These are phyloP conservation scores for Julus scanicus DNA, from an alignment of 2,888 invertebrate species.

Conservation along the genomic window DNA sequence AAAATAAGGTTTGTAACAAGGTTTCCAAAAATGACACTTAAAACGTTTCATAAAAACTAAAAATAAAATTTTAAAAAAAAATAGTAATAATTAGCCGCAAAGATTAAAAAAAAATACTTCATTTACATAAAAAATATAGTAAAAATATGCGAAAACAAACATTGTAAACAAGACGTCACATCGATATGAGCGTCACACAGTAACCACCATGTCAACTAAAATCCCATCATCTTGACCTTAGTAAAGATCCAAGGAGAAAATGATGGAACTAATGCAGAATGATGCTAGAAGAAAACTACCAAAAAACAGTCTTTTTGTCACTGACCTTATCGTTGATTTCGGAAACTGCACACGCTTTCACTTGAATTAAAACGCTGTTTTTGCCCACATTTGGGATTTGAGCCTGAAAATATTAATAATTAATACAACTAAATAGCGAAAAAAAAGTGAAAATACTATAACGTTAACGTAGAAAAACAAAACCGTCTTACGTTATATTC, in stretches of 20 bases:
- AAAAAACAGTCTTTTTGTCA: neutral
- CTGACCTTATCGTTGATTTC: conserved; percentile 63
- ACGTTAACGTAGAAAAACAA: too few species aligned
- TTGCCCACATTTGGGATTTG: conserved; percentile 62
- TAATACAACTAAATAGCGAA: neutral
- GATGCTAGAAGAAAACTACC: neutral
- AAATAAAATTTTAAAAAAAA: too few species aligned
- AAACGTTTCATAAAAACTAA: too few species aligned
- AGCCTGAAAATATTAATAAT: conserved; percentile 57
- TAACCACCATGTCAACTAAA: neutral
- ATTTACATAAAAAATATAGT: too few species aligned
- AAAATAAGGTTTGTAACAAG: too few species aligned
- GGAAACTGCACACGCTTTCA: conserved; percentile 66
- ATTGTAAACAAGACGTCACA: neutral
- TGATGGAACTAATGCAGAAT: neutral
- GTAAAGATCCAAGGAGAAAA: conserved; percentile 14
- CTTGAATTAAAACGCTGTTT: conserved; percentile 65
- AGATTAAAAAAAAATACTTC: too few species aligned
- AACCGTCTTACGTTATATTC: neutral
- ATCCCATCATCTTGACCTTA: conserved; percentile 56
- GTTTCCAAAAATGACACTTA: too few species aligned
- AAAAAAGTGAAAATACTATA: too few species aligned
- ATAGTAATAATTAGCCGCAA: too few species aligned
- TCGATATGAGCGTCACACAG: neutral
- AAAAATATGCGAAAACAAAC: too few species aligned